Base-by-base conservation (phyloP, 2,888 invertebrate genomes). In the Drosophila nr. perissopoda region DNA sequence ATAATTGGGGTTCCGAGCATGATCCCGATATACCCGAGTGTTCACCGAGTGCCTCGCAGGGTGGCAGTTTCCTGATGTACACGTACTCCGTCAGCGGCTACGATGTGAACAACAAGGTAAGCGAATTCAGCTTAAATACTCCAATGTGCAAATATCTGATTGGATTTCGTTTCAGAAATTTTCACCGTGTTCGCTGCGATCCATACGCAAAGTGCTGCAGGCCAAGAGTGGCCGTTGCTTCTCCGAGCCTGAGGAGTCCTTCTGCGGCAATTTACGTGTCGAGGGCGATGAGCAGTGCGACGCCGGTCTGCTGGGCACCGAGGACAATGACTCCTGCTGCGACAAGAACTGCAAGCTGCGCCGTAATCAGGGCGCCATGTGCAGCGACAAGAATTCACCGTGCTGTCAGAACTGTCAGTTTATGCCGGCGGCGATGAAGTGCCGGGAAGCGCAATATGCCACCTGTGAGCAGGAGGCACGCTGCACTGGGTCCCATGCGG, bases 1-100 rank as follows among this genome's bases (percentile, higher is more conserved):
- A 99, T 93, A 99, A 99, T 94, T 99, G 98, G 98, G 99, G 99
- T 68, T 98, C 98, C 6, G 98, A 98, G 92, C 99, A 99, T 93
- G 99, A 99, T 94, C 98, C 99, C 3, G 98, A 98, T 92, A 97
- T 98, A 88, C 96, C 97, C 4, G 98, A 98, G 94, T 99, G 99
- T 93, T 98, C 98, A 81, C 99, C 99, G 2, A 97, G 97, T 91
- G 97, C 98, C 80, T 97, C 97, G 89, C 97, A 98, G 93, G 98
- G 98, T 27, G 99, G 99, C 46, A 98, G 98, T 69, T 99, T 97
- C 93, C 95, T 99, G 61, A 99, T 99, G 98, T 98, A 98, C 93
- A 98, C 98, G 0, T 99, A 98, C 93, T 98, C 98, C 83, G 98
- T 98, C 74, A 98, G 97, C 92, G 99, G 99, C 18, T 99, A 98